Base-by-base conservation (phyloP, 2,888 invertebrate species). In the Ophion ventricosus region DNA sequence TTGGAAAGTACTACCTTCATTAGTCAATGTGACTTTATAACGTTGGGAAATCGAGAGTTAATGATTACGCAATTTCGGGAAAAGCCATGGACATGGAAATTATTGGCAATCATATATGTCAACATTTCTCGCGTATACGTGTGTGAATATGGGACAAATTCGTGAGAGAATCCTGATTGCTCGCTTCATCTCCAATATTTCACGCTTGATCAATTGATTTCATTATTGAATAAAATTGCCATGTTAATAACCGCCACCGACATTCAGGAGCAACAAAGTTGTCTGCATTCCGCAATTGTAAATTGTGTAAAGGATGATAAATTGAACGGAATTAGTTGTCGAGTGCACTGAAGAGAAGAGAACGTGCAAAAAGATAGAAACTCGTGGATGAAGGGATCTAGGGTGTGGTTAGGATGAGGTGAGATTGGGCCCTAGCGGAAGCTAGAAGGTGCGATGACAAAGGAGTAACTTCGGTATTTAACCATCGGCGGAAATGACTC, bases 381-480 rank as follows among this genome's bases (percentile, higher is more conserved):
- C 20, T 10, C 26, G 57, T 49, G n/a, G 25, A 25, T 57, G 26
- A 23, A 20, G 23, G 17, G 25, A 59, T 25, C 0, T 26, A 70
- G 63, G 29, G 66, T 54, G 40, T 20, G 57, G n/a, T 17, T 29
- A 56, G n/a, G 29, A 43, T 29, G 23, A 76, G 14, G 56, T 59
- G 11, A 25, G 7, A 56, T 10, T 20, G 61, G 25, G 66, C 40
- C 63, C 57, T 61, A 79, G 25, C 56, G 59, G 25, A 63, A 69
- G 49, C 63, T 75, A 69, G 54, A 79, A 66, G 80, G 76, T 61
- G 61, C 57, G 43, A 75, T 78, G 59, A 74, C 72, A 77, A 72
- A 75, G 80, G 35, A 56, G 74, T 69, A 85, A 80, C 75, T 84
- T 85, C 72, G 75, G 85, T 77, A 73, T 82, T 77, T 78, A 78